Evolutionary conservation across 2,888 invertebrate genomes (phyloP), one percentile per base, ranked within the genome.

Genomic region (Agrotis clavis): DNA sequence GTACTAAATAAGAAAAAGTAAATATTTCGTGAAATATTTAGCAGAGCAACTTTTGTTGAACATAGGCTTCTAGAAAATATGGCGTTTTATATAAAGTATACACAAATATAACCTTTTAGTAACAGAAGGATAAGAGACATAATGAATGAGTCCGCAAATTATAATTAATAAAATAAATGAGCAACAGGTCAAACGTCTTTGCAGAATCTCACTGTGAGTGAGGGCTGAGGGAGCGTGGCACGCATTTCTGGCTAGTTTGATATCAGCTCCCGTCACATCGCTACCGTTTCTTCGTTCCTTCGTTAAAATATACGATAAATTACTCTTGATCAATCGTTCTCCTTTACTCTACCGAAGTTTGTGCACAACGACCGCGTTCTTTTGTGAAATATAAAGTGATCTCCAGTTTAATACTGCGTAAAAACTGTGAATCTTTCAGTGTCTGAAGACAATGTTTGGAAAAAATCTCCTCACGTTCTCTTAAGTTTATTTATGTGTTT

Each of bases 211-310:
- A 84, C 95, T 87, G 86, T 89, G 87, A 88, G 88, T 86, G 87
- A 92, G 94, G 92, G 90, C 92, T 91, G 93, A 92, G 94, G 91
- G 94, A 94, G 94, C 92, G 94, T 92, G 92, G 94, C 93, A 94
- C 95, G 94, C 94, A 94, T 94, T 93, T 94, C 95, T 92, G 93
- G 92, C 94, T 96, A 96, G 96, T 96, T 95, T 94, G 94, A 93
- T 94, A 94, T 92, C 95, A 92, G 95, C 94, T 85, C 87, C 88
- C 94, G 95, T 92, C 94, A 94, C 94, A 94, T 94, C 95, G 92
- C 91, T 86, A 93, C 91, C 92, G 93, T 88, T 89, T 85, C 87
- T 85, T 83, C 88, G 91, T 86, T 85, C 87, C 74, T 74, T 67
- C 89, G 86, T 84, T 89, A 83, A 87, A 88, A 90, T 88, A 82